Conservation (phyloP, 2,113 vertebrate species). For the Odontophorus gujanensis region DNA sequence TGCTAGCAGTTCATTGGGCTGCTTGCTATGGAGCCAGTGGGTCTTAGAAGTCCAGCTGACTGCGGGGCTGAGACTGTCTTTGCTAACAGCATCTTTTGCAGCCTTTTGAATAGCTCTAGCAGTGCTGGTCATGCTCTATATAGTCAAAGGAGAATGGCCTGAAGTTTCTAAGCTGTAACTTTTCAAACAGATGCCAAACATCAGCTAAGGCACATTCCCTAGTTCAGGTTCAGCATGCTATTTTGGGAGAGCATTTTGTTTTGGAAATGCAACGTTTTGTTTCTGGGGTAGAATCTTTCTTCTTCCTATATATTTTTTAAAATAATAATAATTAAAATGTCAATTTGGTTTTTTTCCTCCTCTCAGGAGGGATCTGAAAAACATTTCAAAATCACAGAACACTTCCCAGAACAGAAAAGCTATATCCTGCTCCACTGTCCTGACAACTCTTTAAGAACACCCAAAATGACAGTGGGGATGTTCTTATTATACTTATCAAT, state of each 20-base stretch:
- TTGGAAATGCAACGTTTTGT: background rate
- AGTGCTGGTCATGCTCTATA: background rate
- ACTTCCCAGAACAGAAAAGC: background rate
- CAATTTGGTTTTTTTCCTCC: background rate
- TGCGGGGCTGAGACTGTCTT: background rate
- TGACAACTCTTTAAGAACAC: background rate
- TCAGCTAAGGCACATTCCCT: background rate
- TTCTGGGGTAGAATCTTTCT: background rate
- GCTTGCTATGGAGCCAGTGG: background rate
- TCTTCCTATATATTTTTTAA: background rate
- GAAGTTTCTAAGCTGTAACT: background rate
- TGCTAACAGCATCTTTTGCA: background rate
- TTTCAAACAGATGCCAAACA: background rate
- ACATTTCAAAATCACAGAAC: background rate
- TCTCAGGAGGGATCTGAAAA: background rate
- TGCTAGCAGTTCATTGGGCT: background rate
- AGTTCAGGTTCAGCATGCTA: background rate
- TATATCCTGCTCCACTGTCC: background rate
- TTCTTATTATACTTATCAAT: background rate
- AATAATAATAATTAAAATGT: background rate
- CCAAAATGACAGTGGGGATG: accelerated
- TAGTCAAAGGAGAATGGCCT: background rate
- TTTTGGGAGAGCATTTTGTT: background rate
- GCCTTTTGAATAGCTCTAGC: background rate
- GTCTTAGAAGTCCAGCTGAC: background rate